Conservation (phyloP, 37 sponge, comb jelly and placozoan species). For the Eunapius fragilis region DNA sequence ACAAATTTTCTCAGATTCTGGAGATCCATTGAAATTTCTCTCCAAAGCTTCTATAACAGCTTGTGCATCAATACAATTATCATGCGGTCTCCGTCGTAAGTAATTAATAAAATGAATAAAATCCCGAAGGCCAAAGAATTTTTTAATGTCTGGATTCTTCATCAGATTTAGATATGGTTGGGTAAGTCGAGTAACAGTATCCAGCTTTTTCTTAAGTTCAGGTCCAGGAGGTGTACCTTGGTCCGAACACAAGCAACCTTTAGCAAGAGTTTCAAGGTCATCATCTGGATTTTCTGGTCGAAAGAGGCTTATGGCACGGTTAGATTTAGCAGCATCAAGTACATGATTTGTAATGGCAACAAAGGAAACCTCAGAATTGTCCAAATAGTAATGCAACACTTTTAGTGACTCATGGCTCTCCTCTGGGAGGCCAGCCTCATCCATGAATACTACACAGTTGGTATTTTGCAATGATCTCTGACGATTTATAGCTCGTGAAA, state of each 20-base stretch:
- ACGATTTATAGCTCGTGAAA: conserved; percentile 52
- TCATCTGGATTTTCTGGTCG: conserved; percentile 11
- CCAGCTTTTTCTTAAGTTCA: not conserved
- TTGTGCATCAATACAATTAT: conserved; percentile 1
- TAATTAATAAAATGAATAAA: conserved; percentile 68
- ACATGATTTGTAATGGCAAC: conserved; percentile 67
- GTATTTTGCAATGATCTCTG: not conserved
- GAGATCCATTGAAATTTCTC: conserved; percentile 72
- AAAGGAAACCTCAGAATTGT: conserved; percentile 55
- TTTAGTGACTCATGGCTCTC: conserved; percentile 68
- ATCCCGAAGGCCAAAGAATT: conserved; percentile 71
- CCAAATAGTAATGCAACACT: conserved; percentile 62
- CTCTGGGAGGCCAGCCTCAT: conserved; percentile 73
- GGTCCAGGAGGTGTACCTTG: not conserved
- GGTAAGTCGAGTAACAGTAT: not conserved
- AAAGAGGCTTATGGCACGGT: conserved; percentile 51
- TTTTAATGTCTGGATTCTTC: not conserved
- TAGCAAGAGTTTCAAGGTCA: conserved; percentile 35
- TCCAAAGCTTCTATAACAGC: conserved; percentile 35
- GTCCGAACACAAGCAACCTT: conserved; percentile 21
- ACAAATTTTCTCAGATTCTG: not conserved
- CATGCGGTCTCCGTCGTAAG: conserved; percentile 15
- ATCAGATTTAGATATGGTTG: not conserved
- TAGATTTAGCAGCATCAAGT: conserved; percentile 64
- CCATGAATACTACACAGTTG: conserved; percentile 60